Evolutionary conservation across 2,113 vertebrate genomes (phyloP), one percentile per base, ranked within the genome.

Genomic region (Heliornis fulica): DNA sequence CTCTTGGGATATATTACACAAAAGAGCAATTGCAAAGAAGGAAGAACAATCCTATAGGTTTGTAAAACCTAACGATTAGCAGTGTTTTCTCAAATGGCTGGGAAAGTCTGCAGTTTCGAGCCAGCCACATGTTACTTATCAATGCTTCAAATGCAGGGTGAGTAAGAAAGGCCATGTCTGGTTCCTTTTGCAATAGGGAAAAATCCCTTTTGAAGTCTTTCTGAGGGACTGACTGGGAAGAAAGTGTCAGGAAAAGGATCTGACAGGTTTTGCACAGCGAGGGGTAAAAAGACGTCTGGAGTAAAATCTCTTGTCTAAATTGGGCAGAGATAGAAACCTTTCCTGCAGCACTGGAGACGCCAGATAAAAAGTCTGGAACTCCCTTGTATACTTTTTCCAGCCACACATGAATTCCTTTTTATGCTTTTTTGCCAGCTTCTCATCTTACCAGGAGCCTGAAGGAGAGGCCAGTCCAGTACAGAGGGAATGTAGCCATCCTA

Each of bases 81-180:
- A 41, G 25, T 45, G 76, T 90, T 96, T 96, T 88, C 71, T 90
- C 60, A 90, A 94, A 92, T 28, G 69, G 57, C 86, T 96, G 92
- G 72, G 77, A 93, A 96, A 90, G 81, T 63, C 84, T 92, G 93
- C 64, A 86, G 72, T 89, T 96, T 92, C 65, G 83, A 96, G 90
- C 43, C 94, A 94, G 96, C 88, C 95, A 94, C 93, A 92, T 94
- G 94, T 95, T 97, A 96, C 90, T 97, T 97, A 97, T 97, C 97
- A 97, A 84, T 89, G 90, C 77, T 96, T 90, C 94, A 92, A 74
- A 89, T 94, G 17, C 50, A 95, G 91, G 83, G 90, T 74, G 78
- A 96, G 43, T 70, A 92, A 72, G 85, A 92, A 89, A 96, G 88
- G 72, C 93, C 63, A 69, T 15, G 92, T 91, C 93, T 95, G 80